Evolutionary conservation across 2,888 invertebrate species (phyloP), one percentile per base, ranked within the genome.

Genomic region (Clusia tigrina): DNA sequence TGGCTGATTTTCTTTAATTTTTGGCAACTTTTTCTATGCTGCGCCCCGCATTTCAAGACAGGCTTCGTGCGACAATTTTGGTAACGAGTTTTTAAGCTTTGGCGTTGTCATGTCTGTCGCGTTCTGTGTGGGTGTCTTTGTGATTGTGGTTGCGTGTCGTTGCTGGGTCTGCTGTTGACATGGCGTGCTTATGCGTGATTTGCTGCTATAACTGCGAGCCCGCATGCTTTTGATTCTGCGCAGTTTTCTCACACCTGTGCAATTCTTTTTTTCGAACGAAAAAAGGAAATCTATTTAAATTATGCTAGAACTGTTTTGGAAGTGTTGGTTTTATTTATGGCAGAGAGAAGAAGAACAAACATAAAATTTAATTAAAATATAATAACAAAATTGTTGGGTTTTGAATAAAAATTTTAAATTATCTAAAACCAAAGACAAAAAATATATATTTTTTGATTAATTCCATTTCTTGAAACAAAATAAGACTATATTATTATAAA

Each of bases 191-290:
- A 54, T 32, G 54, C 54, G 54, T 54, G 54, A 54, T 54, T 54
- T 54, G 54, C n/a, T 32, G 20, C 17, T 26, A 25, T 54, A 18
- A 32, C 42, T 32, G 32, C 32, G 32, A 6, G 6, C 12, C 32
- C 15, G 3, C 2, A 24, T 53, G 17, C 26, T 54, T 17, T 17
- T 17, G 15, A 32, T 18, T 26, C 54, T 54, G 32, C 32, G 26
- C n/a, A 54, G 32, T 53, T 54, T 54, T n/a, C 18, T 54, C 54
- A 54, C 54, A 54, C 54, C 54, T 54, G 54, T 18, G n/a, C n/a
- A 26, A 2, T 54, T 32, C n/a, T 54, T 32, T 54, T 18, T 32
- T 54, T 26, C n/a, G 5, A 17, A n/a, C n/a, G n/a, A n/a, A n/a
- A n/a, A n/a, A n/a, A n/a, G n/a, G n/a, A n/a, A n/a, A n/a, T n/a